Conservation (phyloP, 1,140 invertebrate species). For the Sycobia sp. region DNA sequence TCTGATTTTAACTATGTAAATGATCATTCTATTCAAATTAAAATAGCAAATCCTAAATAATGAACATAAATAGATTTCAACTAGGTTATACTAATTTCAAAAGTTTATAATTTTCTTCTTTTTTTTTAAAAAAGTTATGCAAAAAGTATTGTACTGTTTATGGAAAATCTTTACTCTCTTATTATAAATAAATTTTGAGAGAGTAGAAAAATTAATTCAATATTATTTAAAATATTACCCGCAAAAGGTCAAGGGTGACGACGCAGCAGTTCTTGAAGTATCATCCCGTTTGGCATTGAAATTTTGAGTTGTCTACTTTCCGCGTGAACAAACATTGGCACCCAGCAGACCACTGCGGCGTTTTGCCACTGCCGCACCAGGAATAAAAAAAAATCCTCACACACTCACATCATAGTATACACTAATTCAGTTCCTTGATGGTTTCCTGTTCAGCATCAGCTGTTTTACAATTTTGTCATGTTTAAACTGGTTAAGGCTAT, state of each 20-base stretch:
- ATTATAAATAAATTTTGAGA: too few species aligned
- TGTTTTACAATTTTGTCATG: too few species aligned
- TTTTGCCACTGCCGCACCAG: too few species aligned
- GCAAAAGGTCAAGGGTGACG: conserved; percentile 22
- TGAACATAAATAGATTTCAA: not conserved
- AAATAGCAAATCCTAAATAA: not conserved
- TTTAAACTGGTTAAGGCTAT: too few species aligned
- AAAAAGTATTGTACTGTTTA: not conserved
- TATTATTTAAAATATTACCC: conserved; percentile 3
- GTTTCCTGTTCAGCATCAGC: too few species aligned
- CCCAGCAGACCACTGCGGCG: too few species aligned
- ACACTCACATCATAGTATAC: too few species aligned
- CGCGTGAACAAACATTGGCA: too few species aligned
- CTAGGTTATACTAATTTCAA: not conserved
- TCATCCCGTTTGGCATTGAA: conserved; percentile 17
- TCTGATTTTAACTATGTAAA: not conserved
- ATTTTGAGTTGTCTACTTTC: not conserved
- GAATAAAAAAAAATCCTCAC: too few species aligned
- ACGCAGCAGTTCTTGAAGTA: conserved; percentile 7
- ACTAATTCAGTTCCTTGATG: too few species aligned
- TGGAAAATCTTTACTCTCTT: not conserved
- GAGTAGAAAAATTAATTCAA: too few species aligned
- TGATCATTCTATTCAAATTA: not conserved
- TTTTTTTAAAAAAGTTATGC: not conserved
- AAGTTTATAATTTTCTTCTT: not conserved